A percentile compares a stretch with the other conserved stretches of the same genome.
Evolutionary conservation across 1,140 invertebrate species (phyloP).

Genomic region (Calosoma granatense): DNA sequence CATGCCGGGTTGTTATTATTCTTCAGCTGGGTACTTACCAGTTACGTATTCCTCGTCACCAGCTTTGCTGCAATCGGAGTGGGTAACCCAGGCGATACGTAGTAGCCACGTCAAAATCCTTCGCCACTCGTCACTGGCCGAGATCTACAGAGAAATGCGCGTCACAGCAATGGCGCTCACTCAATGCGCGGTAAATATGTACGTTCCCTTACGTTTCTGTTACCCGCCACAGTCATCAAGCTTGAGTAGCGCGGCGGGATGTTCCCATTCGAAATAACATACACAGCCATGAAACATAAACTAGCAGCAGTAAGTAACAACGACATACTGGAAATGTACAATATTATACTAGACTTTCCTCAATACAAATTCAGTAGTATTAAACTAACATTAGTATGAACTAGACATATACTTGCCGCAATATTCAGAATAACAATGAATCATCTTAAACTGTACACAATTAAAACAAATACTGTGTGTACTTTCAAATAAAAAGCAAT

Average conservation of each 20-base stretch:
- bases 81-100: conserved; percentile 83
- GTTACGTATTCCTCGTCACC: conserved; percentile 91
- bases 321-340: too few relatives aligned
- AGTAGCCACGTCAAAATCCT: conserved; percentile 89
- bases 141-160: conserved; percentile 50
- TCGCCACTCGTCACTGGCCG: conserved; percentile 78
- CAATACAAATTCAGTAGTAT: too few relatives aligned
- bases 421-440: too few relatives aligned
- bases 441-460: too few relatives aligned
- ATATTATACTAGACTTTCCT: too few relatives aligned
- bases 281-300: too few relatives aligned
- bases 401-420: too few relatives aligned
- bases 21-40: conserved; percentile 72
- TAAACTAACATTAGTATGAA: too few relatives aligned
- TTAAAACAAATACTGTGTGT: too few relatives aligned
- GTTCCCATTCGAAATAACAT: conserved; percentile 6
- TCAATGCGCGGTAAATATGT: conserved; percentile 15
- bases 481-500: too few relatives aligned
- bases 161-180: conserved; percentile 50
- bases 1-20: conserved; percentile 59
- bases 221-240: conserved; percentile 8
- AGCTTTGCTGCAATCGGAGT: conserved; percentile 85
- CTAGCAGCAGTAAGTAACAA: too few relatives aligned
- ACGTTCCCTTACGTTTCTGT: conserved; percentile 14
- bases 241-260: conserved; percentile 17